These are phyloP conservation scores for Drosophila nr. medialis DNA, from an alignment of 2,888 invertebrate genomes.

Conservation along the genomic window DNA sequence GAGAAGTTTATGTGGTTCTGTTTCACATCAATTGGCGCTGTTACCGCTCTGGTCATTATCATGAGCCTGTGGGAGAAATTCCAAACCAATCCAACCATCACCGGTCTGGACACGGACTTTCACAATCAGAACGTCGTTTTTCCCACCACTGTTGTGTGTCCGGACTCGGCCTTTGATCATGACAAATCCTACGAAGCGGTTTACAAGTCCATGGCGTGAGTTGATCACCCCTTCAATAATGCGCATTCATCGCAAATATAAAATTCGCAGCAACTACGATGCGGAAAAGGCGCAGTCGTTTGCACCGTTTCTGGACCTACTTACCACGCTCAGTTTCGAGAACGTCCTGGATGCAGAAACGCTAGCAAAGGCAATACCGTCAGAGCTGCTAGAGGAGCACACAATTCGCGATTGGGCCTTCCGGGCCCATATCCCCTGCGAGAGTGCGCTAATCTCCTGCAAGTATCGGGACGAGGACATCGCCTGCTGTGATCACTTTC, in stretches of 20 bases:
- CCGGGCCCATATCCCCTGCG: slow-evolving; percentile 85
- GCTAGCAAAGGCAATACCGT: slow-evolving; percentile 63
- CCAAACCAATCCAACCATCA: slow-evolving; percentile 93
- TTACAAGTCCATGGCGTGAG: slow-evolving; percentile 79
- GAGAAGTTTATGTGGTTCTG: slow-evolving; percentile 94
- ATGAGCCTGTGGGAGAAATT: slow-evolving; percentile 93
- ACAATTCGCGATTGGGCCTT: slow-evolving; percentile 81
- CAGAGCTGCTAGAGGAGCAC: slow-evolving; percentile 61
- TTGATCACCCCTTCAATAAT: neutral
- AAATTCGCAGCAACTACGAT: slow-evolving; percentile 73
- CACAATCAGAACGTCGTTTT: slow-evolving; percentile 92
- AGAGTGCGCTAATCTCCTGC: slow-evolving; percentile 87
- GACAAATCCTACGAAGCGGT: slow-evolving; percentile 81
- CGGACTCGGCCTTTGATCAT: slow-evolving; percentile 86
- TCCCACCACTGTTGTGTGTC: slow-evolving; percentile 90
- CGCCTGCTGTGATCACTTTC: slow-evolving; percentile 88
- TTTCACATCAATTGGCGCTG: slow-evolving; percentile 89
- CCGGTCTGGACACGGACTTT: slow-evolving; percentile 92
- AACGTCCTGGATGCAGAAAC: slow-evolving; percentile 79
- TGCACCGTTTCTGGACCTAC: slow-evolving; percentile 82
- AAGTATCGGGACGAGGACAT: slow-evolving; percentile 89
- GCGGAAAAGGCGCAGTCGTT: slow-evolving; percentile 60
- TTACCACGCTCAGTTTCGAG: slow-evolving; percentile 84
- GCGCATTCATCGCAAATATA: neutral
- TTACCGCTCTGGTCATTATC: slow-evolving; percentile 90